phyloP scores from a whole-genome alignment of 2,113 vertebrate species.

The Microtus oregoni region DNA sequence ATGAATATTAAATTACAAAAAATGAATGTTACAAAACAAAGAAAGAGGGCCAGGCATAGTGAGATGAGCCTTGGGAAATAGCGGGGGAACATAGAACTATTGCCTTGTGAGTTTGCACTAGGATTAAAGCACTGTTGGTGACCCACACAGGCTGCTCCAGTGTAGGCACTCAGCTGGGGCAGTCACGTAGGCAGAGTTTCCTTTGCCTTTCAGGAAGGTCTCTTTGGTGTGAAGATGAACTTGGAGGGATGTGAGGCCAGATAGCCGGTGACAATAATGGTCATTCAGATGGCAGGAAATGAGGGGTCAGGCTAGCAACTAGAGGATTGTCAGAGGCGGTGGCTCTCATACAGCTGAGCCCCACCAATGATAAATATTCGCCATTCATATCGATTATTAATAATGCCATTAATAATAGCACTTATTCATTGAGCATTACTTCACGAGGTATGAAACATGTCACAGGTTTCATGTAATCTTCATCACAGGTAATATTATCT shows the following conservation, averaged over 20 bases:
- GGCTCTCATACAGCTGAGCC: background rate
- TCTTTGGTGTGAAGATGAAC: background rate
- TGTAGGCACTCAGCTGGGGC: background rate
- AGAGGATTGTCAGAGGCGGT: background rate
- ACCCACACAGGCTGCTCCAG: background rate
- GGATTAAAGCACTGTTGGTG: background rate
- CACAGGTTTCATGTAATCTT: background rate
- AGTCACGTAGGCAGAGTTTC: background rate
- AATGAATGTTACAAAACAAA: background rate
- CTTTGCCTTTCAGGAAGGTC: background rate
- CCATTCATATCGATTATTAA: background rate
- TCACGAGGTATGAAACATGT: fast-evolving
- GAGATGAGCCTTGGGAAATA: background rate
- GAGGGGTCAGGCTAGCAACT: background rate
- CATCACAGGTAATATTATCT: background rate
- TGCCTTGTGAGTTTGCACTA: background rate
- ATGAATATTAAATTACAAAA: background rate
- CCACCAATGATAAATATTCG: no score
- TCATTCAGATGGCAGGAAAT: background rate
- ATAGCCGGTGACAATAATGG: fast-evolving
- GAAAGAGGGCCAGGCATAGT: background rate
- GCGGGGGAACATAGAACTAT: background rate
- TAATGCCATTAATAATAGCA: background rate
- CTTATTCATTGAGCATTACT: background rate
- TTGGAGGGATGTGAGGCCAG: background rate